Evolutionary conservation across 2,797 vertebrate species (phyloP).

Genomic region (Crocidura indochinensis): DNA sequence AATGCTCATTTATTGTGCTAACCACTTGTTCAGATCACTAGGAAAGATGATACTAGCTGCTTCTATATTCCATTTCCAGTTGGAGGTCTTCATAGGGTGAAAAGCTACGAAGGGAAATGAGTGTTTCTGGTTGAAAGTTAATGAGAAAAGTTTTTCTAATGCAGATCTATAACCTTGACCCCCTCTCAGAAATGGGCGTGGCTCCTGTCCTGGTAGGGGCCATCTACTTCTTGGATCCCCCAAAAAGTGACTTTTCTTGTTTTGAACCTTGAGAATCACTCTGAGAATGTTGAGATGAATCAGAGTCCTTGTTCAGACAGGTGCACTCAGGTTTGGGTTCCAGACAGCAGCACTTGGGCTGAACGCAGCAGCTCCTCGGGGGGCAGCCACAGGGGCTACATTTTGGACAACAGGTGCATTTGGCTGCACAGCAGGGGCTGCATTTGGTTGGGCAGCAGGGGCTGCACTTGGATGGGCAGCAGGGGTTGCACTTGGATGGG

Average conservation of each 20-base stretch:
- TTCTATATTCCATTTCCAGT: conserved; percentile 56
- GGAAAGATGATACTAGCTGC: conserved; percentile 34
- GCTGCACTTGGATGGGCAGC: neutral
- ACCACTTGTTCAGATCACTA: conserved; percentile 62
- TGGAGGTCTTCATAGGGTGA: neutral
- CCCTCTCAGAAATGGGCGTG: neutral
- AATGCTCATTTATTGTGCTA: conserved; percentile 78
- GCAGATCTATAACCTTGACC: neutral
- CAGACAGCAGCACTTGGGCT: conserved; percentile 46
- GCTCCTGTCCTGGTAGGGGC: conserved; percentile 3
- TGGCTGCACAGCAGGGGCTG: neutral
- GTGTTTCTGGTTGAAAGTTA: neutral
- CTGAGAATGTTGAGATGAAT: neutral
- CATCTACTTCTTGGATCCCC: conserved; percentile 9
- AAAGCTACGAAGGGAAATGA: neutral
- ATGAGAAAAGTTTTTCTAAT: conserved; percentile 1
- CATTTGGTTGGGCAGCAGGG: neutral
- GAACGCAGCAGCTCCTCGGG: conserved; percentile 5
- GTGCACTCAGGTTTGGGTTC: conserved; percentile 58
- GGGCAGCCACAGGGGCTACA: neutral
- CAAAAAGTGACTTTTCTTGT: conserved; percentile 5
- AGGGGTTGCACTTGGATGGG: conserved; percentile 35
- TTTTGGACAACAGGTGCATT: neutral
- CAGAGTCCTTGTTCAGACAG: neutral
- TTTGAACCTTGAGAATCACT: neutral